phyloP scores from a whole-genome alignment of 2,113 vertebrate species.

The Dromiciops gliroides region DNA sequence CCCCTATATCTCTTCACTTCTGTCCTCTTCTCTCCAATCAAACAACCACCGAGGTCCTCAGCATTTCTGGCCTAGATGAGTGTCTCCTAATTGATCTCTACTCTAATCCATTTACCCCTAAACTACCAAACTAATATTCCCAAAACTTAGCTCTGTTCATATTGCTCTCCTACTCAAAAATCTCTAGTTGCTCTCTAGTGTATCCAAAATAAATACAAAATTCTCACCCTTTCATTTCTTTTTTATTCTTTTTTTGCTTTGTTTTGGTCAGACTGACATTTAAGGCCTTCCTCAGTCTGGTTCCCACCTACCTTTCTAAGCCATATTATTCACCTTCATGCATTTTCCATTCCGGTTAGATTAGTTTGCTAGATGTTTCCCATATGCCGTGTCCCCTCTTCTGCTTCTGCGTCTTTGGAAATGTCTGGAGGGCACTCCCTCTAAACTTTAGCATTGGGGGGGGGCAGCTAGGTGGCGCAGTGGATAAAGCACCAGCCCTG shows the following conservation, averaged over 20 bases:
- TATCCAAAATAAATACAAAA: no score
- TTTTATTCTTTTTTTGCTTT: not conserved
- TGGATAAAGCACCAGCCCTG: no score
- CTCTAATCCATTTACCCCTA: no score
- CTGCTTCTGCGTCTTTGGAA: no score
- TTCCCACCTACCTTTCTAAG: not conserved
- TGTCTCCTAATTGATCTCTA: not conserved
- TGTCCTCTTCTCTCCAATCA: no score
- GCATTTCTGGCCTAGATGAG: not conserved
- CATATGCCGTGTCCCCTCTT: no score
- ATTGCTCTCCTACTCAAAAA: not conserved
- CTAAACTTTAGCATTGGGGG: no score
- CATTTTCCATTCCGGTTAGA: not conserved
- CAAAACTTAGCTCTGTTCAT: not conserved
- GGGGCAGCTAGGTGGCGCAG: no score
- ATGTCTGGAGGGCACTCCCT: no score
- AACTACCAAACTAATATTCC: no score
- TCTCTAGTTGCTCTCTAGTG: no score
- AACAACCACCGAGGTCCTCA: not conserved
- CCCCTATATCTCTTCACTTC: not conserved
- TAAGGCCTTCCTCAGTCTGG: not conserved
- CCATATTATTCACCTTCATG: not conserved
- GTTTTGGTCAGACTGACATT: not conserved
- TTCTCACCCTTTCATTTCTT: not conserved
- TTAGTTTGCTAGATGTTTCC: not conserved